Evolutionary conservation across 2,797 vertebrate genomes (phyloP), one percentile per base, ranked within the genome.

Genomic region (Rhinatrema bivittatum): DNA sequence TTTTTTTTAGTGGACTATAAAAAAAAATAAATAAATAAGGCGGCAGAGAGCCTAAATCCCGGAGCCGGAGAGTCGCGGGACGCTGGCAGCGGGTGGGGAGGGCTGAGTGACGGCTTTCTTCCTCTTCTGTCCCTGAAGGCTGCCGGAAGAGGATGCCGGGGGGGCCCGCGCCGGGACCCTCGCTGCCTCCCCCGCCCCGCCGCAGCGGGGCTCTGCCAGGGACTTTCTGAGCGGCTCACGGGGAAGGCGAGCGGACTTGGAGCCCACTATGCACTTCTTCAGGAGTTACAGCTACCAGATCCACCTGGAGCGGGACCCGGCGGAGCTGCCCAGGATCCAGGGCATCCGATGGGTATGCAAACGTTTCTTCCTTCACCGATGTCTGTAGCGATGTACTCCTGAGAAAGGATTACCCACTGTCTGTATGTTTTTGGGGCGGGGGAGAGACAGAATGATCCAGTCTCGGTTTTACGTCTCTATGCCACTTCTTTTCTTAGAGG

Each of bases 291-390:
- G 79, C 55, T 84, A 84, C 60, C 74, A 74, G 29, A 71, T 84
- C 59, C 61, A 78, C 32, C 61, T 81, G 6, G 66, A 78, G 23
- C 67, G 63, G n/a, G 66, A 36, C 24, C 44, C 46, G 15, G 35
- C 44, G 2, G 62, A 39, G 17, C 9, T 53, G 38, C 60, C 68
- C 37, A 32, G 46, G 35, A 76, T 83, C 50, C 78, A 78, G 56
- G 77, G 78, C 3, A 74, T 81, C 28, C 68, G 78, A 16, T 81
- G 80, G 80, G 78, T 78, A 62, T 71, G 72, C 74, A n/a, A n/a
- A n/a, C n/a, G 38, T 4, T 10, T 2, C 7, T 13, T 2, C 2
- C n/a, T 16, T 7, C 13, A 17, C 5, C 7, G 3, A 12, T 17
- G 29, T 15, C n/a, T n/a, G n/a, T n/a, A n/a, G n/a, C n/a, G n/a